phyloP scores from a whole-genome alignment of 2,797 vertebrate species.

The Liasis olivaceus region DNA sequence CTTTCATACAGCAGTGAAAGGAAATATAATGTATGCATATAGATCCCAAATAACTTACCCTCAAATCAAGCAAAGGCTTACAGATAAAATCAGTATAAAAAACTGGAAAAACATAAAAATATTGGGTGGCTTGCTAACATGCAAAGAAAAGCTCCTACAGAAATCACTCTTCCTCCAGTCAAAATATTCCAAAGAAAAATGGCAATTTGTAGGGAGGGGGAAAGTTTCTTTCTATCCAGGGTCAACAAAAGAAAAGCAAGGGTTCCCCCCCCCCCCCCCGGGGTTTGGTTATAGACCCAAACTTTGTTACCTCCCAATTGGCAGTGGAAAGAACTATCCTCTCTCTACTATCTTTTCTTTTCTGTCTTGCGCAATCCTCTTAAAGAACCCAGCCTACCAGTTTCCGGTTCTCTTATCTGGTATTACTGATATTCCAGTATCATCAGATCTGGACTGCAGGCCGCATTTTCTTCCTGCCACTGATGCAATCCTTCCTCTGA shows the following conservation, averaged over 20 bases:
- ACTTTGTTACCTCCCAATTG: not conserved
- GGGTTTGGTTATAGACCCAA: not conserved
- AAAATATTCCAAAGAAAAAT: not conserved
- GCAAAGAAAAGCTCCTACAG: not conserved
- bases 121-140: not conserved
- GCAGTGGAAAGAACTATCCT: not conserved
- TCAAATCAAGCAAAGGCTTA: not conserved
- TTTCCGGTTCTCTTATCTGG: not conserved
- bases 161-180: not conserved
- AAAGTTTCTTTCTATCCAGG: not conserved
- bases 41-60: not conserved
- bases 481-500: not conserved
- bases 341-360: not conserved
- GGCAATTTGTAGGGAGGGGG: not conserved
- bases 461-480: not conserved
- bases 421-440: not conserved
- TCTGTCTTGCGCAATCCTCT: not conserved
- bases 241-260: not conserved
- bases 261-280: not conserved
- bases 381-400: too few species aligned
- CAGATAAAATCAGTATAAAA: not conserved
- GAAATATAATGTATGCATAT: not conserved
- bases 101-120: not conserved
- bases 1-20: not conserved
- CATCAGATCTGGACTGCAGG: not conserved